These are phyloP conservation scores for Drosophila tsacasi DNA, from an alignment of 1,140 invertebrate species.

Conservation along the genomic window DNA sequence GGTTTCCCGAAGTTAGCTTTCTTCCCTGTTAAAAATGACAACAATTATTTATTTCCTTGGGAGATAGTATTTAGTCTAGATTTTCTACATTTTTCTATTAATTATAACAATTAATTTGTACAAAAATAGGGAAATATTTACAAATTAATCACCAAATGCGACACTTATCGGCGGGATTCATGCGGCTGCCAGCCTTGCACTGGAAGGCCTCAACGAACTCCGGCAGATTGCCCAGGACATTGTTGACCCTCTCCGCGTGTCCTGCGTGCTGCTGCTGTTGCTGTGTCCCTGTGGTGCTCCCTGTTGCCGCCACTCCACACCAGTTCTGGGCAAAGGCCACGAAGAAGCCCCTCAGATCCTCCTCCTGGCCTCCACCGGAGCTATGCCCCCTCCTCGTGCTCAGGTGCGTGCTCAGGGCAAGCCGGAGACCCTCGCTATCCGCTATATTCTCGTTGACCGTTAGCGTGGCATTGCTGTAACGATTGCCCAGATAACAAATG, in stretches of 20 bases:
- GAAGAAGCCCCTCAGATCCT: conserved; percentile 54
- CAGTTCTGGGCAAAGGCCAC: conserved; percentile 76
- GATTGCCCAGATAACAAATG: conserved; percentile 54
- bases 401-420: conserved; percentile 61
- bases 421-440: conserved; percentile 72
- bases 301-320: conserved; percentile 51
- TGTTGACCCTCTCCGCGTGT: conserved; percentile 72
- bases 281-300: background rate
- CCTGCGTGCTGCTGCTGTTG: conserved; percentile 52
- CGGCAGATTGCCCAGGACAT: conserved; percentile 72
- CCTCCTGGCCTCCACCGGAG: background rate
- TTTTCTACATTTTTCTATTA: background rate
- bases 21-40: too few relatives aligned
- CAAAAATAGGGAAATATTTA: too few relatives aligned
- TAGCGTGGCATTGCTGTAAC: conserved; percentile 65
- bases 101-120: background rate
- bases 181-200: conserved; percentile 53
- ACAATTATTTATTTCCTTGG: background rate
- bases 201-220: conserved; percentile 69
- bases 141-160: conserved; percentile 61
- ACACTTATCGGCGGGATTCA: conserved; percentile 74
- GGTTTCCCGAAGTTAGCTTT: too few relatives aligned
- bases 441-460: conserved; percentile 80
- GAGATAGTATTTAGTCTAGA: background rate
- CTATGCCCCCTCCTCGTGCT: background rate